phyloP scores from a whole-genome alignment of 1,140 invertebrate species.

The Drosophila kohkoa region DNA sequence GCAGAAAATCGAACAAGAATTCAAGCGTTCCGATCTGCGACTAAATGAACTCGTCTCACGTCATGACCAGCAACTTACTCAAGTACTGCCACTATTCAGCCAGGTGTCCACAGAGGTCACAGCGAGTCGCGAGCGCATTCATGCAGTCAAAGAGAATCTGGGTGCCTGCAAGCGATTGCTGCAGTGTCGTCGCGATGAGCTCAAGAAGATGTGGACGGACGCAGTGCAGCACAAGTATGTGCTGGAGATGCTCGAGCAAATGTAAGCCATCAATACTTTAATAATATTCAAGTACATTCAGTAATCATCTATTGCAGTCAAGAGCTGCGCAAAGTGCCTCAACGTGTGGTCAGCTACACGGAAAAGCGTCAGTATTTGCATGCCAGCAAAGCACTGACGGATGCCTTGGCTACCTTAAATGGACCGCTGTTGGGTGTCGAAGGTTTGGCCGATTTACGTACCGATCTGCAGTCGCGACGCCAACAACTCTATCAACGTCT shows the following conservation, averaged over 20 bases:
- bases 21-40: constrained; percentile 94
- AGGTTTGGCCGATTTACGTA: constrained; percentile 91
- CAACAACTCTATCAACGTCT: constrained; percentile 90
- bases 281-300: background rate
- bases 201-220: constrained; percentile 96
- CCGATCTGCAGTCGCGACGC: constrained; percentile 90
- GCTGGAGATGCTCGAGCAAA: constrained; percentile 93
- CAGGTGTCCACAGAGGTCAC: constrained; percentile 83
- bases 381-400: constrained; percentile 93
- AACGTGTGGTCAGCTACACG: constrained; percentile 89
- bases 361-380: constrained; percentile 93
- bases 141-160: constrained; percentile 94
- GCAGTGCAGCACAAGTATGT: constrained; percentile 97
- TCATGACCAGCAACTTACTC: constrained; percentile 94
- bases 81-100: constrained; percentile 87
- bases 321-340: constrained; percentile 91
- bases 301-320: constrained; percentile 86
- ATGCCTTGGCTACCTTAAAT: constrained; percentile 89
- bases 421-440: constrained; percentile 91
- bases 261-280: constrained; percentile 87
- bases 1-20: constrained; percentile 96
- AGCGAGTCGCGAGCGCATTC: constrained; percentile 91
- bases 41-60: constrained; percentile 95
- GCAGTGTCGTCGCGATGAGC: constrained; percentile 95
- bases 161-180: constrained; percentile 95